A percentile compares a stretch with the other conserved stretches of the same genome.
These are phyloP conservation scores for Liasis olivaceus DNA, from an alignment of 2,797 vertebrate genomes.

Conservation along the genomic window DNA sequence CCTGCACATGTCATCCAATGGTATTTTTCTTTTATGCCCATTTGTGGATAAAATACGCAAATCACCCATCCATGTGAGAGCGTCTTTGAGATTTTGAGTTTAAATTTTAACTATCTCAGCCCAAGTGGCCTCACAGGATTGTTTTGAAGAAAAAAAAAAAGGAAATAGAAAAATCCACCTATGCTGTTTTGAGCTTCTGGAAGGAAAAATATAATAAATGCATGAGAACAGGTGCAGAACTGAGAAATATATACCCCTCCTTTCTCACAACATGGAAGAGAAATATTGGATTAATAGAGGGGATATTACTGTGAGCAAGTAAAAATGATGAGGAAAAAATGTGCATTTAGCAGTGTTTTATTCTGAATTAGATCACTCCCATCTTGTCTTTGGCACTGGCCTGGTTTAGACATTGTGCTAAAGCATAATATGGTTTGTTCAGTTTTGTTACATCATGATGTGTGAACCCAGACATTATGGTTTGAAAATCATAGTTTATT, in stretches of 20 bases:
- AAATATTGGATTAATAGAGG: background rate
- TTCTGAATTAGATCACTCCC: background rate
- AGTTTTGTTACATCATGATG: background rate
- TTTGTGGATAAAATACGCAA: constrained; percentile 24
- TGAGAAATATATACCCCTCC: background rate
- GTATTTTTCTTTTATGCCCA: constrained; percentile 46
- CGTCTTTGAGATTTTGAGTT: constrained; percentile 10
- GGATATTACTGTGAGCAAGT: background rate
- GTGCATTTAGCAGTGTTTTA: background rate
- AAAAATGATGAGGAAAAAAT: background rate
- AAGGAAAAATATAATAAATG: background rate
- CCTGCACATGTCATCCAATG: constrained; percentile 18
- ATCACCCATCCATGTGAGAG: constrained; percentile 44
- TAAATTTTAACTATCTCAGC: background rate
- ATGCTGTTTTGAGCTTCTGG: background rate
- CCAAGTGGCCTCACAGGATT: background rate
- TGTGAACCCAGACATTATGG: background rate
- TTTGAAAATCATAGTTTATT: background rate
- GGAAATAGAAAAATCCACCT: background rate
- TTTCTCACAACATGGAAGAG: constrained; percentile 3
- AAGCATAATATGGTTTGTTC: background rate
- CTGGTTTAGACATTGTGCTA: background rate
- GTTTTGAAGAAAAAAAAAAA: background rate
- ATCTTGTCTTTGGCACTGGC: background rate
- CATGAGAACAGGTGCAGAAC: background rate